Percentiles rank a stretch among this genome's conserved stretches.
phyloP scores from a whole-genome alignment of 2,113 vertebrate genomes.

The Marmota flaviventris region DNA sequence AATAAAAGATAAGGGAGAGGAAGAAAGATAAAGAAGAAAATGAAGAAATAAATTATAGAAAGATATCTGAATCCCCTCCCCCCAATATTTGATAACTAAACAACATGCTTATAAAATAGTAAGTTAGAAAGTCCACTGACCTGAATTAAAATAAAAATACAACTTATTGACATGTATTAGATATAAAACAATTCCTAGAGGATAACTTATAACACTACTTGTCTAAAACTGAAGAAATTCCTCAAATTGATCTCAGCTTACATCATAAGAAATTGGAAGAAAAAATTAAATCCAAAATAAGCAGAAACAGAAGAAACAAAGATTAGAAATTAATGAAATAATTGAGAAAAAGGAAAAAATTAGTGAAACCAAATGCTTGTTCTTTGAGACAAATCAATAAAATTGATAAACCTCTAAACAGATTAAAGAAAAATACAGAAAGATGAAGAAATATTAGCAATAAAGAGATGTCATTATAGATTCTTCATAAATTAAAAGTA shows the following conservation, averaged over 20 bases:
- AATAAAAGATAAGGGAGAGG: background rate
- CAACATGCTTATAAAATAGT: conserved; percentile 6
- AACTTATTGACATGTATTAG: conserved; percentile 35
- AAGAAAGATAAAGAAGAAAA: conserved; percentile 5
- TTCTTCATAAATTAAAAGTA: background rate
- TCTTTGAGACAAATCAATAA: conserved; percentile 15
- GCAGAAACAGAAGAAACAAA: background rate
- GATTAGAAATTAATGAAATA: background rate
- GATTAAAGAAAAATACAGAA: background rate
- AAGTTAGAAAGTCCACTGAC: background rate
- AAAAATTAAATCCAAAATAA: background rate
- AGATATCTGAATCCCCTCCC: background rate
- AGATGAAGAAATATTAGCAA: background rate
- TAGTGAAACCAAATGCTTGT: background rate
- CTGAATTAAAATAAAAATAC: background rate
- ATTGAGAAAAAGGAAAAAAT: background rate
- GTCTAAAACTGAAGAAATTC: background rate
- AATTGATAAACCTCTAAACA: background rate
- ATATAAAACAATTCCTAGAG: background rate
- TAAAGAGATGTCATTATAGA: background rate
- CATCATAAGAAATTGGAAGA: background rate
- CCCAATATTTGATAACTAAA: conserved; percentile 8
- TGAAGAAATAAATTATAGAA: background rate
- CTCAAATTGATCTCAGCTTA: background rate
- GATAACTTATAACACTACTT: background rate